Evolutionary conservation across 2,113 vertebrate species (phyloP).

Genomic region (Callorhinus ursinus): DNA sequence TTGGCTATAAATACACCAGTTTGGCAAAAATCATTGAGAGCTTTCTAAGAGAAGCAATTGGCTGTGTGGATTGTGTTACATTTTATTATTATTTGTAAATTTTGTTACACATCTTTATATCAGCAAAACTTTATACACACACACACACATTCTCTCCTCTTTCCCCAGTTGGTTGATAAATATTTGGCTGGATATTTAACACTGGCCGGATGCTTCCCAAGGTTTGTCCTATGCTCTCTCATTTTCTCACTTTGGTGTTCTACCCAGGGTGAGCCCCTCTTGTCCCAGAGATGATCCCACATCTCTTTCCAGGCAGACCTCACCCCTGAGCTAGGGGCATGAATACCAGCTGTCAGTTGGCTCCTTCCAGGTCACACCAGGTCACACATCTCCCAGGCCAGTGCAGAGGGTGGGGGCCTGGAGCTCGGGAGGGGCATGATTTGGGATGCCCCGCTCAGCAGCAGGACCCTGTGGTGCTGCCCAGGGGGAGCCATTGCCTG

Average conservation of each 20-base stretch:
- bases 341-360: not conserved
- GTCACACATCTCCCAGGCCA: not conserved
- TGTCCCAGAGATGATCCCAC: not conserved
- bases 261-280: not conserved
- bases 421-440: not conserved
- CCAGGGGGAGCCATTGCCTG: not conserved
- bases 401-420: not conserved
- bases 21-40: not conserved
- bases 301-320: not conserved
- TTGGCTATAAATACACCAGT: not conserved
- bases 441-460: not conserved
- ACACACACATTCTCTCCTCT: too few species aligned
- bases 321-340: not conserved
- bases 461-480: not conserved
- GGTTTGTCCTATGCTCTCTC: not conserved
- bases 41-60: not conserved
- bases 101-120: not conserved
- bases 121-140: not conserved
- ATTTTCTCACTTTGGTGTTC: not conserved
- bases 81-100: not conserved
- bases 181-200: not conserved
- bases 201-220: not conserved
- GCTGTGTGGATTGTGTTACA: not conserved
- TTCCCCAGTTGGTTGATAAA: not conserved
- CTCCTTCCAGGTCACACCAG: not conserved